These are phyloP conservation scores for Drymodes brunneopygia DNA, from an alignment of 2,113 vertebrate genomes.

Conservation along the genomic window DNA sequence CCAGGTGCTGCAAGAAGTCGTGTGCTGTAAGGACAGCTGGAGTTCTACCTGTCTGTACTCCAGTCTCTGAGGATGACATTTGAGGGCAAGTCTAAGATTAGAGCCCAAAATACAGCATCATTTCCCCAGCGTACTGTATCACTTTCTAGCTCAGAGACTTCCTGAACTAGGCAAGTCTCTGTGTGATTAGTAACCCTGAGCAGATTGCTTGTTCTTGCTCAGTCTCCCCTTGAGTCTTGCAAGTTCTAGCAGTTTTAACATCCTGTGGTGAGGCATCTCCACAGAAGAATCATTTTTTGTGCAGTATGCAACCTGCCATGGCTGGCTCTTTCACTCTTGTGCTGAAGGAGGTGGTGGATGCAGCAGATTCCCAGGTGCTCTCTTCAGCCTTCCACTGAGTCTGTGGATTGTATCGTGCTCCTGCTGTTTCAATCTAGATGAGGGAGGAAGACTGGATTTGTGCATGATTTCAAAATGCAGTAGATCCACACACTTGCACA, in stretches of 20 bases:
- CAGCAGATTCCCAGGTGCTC: not conserved
- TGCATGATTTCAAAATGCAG: not conserved
- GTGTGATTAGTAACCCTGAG: not conserved
- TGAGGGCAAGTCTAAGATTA: not conserved
- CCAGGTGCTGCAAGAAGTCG: not conserved
- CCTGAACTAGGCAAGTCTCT: not conserved
- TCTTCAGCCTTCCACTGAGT: not conserved
- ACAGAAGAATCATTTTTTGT: not conserved
- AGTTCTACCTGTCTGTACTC: not conserved
- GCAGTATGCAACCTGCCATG: fast-evolving
- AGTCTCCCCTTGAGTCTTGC: not conserved
- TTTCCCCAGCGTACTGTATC: not conserved
- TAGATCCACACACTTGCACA: not conserved
- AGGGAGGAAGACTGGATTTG: not conserved
- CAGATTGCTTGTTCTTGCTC: not conserved
- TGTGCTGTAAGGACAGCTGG: fast-evolving
- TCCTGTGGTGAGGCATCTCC: not conserved
- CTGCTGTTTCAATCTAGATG: not conserved
- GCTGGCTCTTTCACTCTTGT: not conserved
- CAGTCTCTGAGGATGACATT: not conserved
- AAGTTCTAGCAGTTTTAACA: not conserved
- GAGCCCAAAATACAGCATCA: not conserved
- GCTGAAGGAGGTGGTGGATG: not conserved
- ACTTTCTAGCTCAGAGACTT: not conserved
- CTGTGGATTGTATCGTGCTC: not conserved